phyloP scores from a whole-genome alignment of 2,113 vertebrate genomes.

The Centropus unirufus region DNA sequence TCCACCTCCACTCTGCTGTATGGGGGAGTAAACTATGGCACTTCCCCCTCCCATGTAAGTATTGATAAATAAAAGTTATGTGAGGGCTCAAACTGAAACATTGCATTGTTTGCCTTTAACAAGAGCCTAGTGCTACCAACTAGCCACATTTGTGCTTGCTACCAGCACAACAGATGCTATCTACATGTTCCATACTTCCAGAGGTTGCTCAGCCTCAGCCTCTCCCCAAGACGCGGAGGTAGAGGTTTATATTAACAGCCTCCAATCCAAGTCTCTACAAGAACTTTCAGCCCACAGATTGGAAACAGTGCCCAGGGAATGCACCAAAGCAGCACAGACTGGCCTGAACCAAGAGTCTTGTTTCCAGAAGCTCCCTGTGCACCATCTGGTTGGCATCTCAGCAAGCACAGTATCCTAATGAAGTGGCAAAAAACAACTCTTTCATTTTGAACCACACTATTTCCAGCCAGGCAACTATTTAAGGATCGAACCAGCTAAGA shows the following conservation, averaged over 20 bases:
- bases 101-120: background rate
- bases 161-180: rapidly evolving
- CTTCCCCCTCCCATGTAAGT: background rate
- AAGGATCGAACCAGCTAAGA: background rate
- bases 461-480: background rate
- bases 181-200: rapidly evolving
- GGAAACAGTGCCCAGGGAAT: background rate
- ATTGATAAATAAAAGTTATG: rapidly evolving
- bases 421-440: background rate
- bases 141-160: rapidly evolving
- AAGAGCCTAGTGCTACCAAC: background rate
- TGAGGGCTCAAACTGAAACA: background rate
- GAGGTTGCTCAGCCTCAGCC: background rate
- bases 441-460: background rate
- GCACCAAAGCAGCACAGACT: background rate
- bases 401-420: background rate
- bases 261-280: background rate
- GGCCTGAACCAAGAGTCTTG: background rate
- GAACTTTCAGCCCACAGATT: background rate
- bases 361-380: background rate
- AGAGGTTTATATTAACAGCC: background rate
- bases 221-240: rapidly evolving
- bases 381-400: too few relatives aligned
- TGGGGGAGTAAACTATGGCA: rapidly evolving
- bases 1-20: background rate